Conservation (phyloP, 2,113 vertebrate genomes). For the Xenopus laevis region DNA sequence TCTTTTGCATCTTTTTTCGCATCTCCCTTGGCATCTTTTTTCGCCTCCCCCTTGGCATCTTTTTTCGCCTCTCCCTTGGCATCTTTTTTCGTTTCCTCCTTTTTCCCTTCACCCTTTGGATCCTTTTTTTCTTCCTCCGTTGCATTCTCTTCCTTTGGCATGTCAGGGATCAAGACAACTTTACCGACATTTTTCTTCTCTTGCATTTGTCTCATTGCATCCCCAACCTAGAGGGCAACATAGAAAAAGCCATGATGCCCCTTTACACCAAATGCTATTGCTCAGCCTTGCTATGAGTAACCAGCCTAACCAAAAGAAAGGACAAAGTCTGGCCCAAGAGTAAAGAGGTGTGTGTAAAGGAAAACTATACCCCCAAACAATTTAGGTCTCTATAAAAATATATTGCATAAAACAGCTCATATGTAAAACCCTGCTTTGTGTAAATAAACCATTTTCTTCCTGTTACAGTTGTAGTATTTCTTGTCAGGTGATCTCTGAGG, state of each 20-base stretch:
- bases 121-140: constrained; percentile 61
- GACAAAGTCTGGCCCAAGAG: no score
- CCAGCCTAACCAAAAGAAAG: no score
- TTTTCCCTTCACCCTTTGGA: no score
- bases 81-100: constrained; percentile 50
- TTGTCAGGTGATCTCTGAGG: no score
- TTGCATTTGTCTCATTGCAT: constrained; percentile 95
- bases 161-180: constrained; percentile 86
- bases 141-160: constrained; percentile 83
- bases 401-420: no score
- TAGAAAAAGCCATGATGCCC: background rate
- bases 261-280: background rate
- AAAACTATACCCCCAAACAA: no score
- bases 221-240: constrained; percentile 72
- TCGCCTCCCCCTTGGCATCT: constrained; percentile 68
- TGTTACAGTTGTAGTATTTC: no score
- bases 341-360: no score
- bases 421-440: no score
- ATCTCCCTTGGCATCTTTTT: constrained; percentile 54
- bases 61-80: constrained; percentile 39
- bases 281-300: no score
- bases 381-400: no score
- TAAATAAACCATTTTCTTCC: no score
- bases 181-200: constrained; percentile 97
- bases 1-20: constrained; percentile 48